Conservation (phyloP, 1,140 invertebrate species). For the Stenopsyche tienmushanensis region DNA sequence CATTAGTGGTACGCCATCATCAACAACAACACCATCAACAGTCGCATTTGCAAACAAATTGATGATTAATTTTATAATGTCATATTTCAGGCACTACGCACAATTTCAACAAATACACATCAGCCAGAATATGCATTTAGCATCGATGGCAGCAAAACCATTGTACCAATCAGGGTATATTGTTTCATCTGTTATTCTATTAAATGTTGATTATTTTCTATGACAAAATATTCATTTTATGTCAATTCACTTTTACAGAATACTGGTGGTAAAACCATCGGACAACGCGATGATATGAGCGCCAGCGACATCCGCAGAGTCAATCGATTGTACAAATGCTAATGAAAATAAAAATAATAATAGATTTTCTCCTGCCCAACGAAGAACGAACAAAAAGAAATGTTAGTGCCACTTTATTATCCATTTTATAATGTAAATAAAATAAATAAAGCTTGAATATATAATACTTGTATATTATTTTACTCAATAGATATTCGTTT, state of each 20-base stretch:
- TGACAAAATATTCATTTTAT: background rate
- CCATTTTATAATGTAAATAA: no score
- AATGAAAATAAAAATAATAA: no score
- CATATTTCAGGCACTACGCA: background rate
- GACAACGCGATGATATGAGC: background rate
- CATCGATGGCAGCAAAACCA: slow-evolving; percentile 55
- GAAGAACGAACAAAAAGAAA: no score
- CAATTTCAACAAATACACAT: background rate
- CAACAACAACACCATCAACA: no score
- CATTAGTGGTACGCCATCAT: slow-evolving; percentile 46
- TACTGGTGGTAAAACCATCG: background rate
- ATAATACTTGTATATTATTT: no score
- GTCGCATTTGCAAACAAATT: background rate
- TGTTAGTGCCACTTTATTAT: no score
- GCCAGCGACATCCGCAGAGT: background rate
- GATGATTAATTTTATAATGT: background rate
- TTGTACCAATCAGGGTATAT: slow-evolving; percentile 52
- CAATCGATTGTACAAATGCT: background rate
- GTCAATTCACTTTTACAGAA: slow-evolving; percentile 12
- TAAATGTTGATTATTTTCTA: no score
- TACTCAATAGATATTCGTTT: no score
- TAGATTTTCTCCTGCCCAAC: no score
- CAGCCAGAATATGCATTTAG: slow-evolving; percentile 55
- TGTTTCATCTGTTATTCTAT: no score
- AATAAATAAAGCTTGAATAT: no score